phyloP scores from a whole-genome alignment of 2,113 vertebrate genomes.

The Mesoclemmys tuberculata region DNA sequence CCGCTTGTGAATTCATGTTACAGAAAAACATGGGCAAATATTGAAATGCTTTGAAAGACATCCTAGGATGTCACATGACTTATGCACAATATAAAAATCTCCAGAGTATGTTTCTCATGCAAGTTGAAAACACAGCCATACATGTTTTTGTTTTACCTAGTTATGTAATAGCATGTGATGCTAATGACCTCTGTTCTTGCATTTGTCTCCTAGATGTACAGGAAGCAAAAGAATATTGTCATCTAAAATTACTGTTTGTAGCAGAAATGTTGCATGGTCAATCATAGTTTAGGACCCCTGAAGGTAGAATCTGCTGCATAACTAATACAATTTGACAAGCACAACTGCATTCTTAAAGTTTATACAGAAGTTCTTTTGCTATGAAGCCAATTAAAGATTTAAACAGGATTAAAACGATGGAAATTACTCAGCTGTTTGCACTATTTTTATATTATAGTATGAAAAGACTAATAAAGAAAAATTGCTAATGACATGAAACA shows the following conservation, averaged over 20 bases:
- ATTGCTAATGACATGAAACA: neutral
- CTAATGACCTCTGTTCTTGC: slow-evolving; percentile 69
- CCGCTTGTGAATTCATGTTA: slow-evolving; percentile 5
- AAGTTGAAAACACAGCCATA: slow-evolving; percentile 13
- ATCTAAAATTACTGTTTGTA: slow-evolving; percentile 78
- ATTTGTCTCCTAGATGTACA: slow-evolving; percentile 64
- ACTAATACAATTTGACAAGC: slow-evolving; percentile 75
- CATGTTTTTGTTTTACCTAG: slow-evolving; percentile 41
- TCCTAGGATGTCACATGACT: neutral
- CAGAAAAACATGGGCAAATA: neutral
- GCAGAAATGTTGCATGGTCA: slow-evolving; percentile 71
- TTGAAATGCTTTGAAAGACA: neutral
- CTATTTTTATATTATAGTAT: neutral
- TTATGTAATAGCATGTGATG: slow-evolving; percentile 71
- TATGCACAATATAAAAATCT: neutral
- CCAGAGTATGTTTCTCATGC: neutral
- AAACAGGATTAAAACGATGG: slow-evolving; percentile 37
- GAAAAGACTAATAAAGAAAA: neutral
- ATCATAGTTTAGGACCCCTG: slow-evolving; percentile 70
- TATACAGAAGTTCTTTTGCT: slow-evolving; percentile 34
- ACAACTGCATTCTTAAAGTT: slow-evolving; percentile 71
- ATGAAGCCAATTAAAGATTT: slow-evolving; percentile 50
- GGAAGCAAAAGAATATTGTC: slow-evolving; percentile 77
- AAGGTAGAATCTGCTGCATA: slow-evolving; percentile 67
- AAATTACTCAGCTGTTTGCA: slow-evolving; percentile 20